phyloP scores from a whole-genome alignment of 2,888 invertebrate species.

The Heliothis peltigera region DNA sequence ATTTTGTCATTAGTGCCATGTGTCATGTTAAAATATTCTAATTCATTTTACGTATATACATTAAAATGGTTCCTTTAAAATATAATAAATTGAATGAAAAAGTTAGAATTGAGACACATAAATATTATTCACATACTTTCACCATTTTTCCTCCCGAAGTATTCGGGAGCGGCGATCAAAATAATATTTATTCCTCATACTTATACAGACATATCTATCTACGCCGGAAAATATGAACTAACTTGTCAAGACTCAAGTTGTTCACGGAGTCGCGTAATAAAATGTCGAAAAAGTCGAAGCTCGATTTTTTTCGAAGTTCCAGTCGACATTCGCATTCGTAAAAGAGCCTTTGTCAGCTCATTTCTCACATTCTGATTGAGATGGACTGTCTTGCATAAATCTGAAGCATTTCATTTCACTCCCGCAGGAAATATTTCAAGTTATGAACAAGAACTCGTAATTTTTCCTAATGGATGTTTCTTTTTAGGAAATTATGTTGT shows the following conservation, averaged over 20 bases:
- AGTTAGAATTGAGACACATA: background rate
- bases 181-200: constrained; percentile 64
- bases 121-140: constrained; percentile 4
- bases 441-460: constrained; percentile 59
- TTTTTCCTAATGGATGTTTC: constrained; percentile 62
- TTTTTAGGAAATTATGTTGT: constrained; percentile 48
- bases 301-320: constrained; percentile 68
- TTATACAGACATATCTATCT: constrained; percentile 76
- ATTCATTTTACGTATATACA: constrained; percentile 2
- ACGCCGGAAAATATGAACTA: constrained; percentile 75
- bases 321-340: constrained; percentile 66
- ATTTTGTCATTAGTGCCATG: constrained; percentile 16
- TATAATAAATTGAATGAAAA: too few relatives aligned
- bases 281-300: constrained; percentile 65
- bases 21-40: constrained; percentile 4
- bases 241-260: constrained; percentile 74
- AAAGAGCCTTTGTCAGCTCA: constrained; percentile 77
- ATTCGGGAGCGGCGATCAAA: constrained; percentile 34
- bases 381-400: constrained; percentile 70
- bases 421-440: constrained; percentile 58
- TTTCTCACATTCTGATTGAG: constrained; percentile 76
- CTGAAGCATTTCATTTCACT: constrained; percentile 60
- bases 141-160: constrained; percentile 17
- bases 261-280: constrained; percentile 75
- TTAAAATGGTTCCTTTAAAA: too few relatives aligned